phyloP scores from a whole-genome alignment of 1,140 invertebrate species.

The Batillaria attramentaria region DNA sequence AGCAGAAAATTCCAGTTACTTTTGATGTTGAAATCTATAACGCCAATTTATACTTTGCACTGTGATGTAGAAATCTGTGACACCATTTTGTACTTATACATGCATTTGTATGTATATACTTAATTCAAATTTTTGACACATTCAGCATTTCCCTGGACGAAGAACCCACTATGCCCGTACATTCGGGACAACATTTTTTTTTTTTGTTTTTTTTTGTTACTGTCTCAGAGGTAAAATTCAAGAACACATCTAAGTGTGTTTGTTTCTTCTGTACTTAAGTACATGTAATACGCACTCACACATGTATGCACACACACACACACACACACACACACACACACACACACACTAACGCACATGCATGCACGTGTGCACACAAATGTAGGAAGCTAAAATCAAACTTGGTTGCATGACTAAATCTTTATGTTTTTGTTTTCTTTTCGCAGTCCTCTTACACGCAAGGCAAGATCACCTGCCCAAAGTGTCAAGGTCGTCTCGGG shows the following conservation, averaged over 20 bases:
- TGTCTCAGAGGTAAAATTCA: background rate
- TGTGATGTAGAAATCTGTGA: too few relatives aligned
- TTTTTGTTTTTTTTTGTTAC: background rate
- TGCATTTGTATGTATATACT: too few relatives aligned
- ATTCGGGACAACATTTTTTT: background rate
- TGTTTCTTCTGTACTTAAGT: background rate
- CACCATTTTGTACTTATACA: too few relatives aligned
- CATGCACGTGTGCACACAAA: background rate
- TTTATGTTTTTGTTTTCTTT: too few relatives aligned
- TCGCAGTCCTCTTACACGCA: background rate
- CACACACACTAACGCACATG: background rate
- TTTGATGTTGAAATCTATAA: too few relatives aligned
- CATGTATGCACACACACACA: background rate
- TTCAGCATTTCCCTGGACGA: too few relatives aligned
- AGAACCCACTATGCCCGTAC: too few relatives aligned
- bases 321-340: background rate
- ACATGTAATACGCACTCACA: background rate
- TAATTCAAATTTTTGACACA: too few relatives aligned
- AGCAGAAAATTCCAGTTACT: too few relatives aligned
- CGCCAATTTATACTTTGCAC: too few relatives aligned
- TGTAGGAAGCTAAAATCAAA: background rate
- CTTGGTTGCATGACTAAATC: background rate
- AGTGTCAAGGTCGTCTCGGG: slow-evolving; percentile 4
- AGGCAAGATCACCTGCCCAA: slow-evolving; percentile 15
- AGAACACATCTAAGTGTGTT: background rate